phyloP scores from a whole-genome alignment of 2,113 vertebrate species.

The Psittacula cyanocephala region DNA sequence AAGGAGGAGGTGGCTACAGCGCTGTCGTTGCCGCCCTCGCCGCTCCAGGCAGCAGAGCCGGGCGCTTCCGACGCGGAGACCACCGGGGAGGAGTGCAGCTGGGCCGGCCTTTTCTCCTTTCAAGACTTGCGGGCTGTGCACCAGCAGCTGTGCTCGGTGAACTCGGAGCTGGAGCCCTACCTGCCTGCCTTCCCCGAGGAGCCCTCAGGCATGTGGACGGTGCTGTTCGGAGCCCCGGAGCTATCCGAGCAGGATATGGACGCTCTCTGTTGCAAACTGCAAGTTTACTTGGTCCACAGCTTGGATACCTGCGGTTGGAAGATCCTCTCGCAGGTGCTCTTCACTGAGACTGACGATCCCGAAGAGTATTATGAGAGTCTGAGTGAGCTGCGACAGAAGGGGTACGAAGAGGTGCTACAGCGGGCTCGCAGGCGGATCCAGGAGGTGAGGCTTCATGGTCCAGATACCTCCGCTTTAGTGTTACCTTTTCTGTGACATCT shows the following conservation, averaged over 20 bases:
- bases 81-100: constrained; percentile 88
- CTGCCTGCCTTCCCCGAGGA: constrained; percentile 91
- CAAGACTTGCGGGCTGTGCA: constrained; percentile 90
- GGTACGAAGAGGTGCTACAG: constrained; percentile 92
- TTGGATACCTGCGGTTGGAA: constrained; percentile 98
- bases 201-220: constrained; percentile 90
- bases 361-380: constrained; percentile 98
- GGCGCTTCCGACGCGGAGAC: constrained; percentile 3
- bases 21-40: constrained; percentile 29
- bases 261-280: constrained; percentile 86
- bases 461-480: background rate
- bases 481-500: background rate
- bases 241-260: constrained; percentile 83
- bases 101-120: constrained; percentile 96
- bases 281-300: constrained; percentile 92
- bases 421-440: constrained; percentile 86
- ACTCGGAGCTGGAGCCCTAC: constrained; percentile 90
- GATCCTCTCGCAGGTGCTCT: constrained; percentile 94
- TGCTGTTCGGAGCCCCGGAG: constrained; percentile 83
- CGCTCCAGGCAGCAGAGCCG: constrained; percentile 27
- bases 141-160: constrained; percentile 91
- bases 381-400: constrained; percentile 91
- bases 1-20: constrained; percentile 64
- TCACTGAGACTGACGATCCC: constrained; percentile 89
- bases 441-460: constrained; percentile 76